Percentiles rank a stretch among this genome's conserved stretches.
Evolutionary conservation across 2,113 vertebrate species (phyloP).

Genomic region (Notarius quadriscutis): DNA sequence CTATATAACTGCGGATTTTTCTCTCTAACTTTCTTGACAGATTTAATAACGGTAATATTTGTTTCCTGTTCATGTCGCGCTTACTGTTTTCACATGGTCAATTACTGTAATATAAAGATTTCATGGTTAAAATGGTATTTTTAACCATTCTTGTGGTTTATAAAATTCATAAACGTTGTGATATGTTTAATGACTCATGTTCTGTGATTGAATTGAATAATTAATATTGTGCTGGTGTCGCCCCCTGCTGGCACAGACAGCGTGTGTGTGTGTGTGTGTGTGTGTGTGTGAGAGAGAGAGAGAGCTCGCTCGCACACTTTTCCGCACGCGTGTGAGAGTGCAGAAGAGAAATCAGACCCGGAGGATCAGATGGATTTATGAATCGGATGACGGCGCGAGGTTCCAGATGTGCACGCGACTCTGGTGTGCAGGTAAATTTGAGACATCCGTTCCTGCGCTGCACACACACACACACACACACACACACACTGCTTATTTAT

Average conservation of each 20-base stretch:
- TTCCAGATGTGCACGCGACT: constrained; percentile 2
- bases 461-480: constrained; percentile 13
- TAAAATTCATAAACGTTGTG: not conserved
- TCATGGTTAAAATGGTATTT: no score
- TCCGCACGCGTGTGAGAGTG: not conserved
- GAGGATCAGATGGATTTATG: constrained; percentile 16
- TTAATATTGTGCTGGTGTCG: constrained; percentile 3
- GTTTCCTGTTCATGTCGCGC: not conserved
- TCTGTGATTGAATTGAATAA: not conserved
- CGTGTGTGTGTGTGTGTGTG: not conserved
- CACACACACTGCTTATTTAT: not conserved
- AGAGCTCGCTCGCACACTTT: not conserved
- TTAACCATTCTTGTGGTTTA: not conserved
- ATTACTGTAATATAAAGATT: not conserved
- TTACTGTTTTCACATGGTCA: not conserved
- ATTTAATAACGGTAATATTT: not conserved
- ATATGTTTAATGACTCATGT: not conserved
- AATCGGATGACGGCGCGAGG: not conserved
- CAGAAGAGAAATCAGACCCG: not conserved
- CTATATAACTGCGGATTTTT: not conserved
- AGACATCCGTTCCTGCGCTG: not conserved
- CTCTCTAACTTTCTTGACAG: not conserved
- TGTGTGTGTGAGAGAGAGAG: not conserved
- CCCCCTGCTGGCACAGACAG: not conserved
- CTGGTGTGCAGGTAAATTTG: not conserved